Conservation (phyloP, 1,140 invertebrate species). For the Pseudobourletiella spinata region DNA sequence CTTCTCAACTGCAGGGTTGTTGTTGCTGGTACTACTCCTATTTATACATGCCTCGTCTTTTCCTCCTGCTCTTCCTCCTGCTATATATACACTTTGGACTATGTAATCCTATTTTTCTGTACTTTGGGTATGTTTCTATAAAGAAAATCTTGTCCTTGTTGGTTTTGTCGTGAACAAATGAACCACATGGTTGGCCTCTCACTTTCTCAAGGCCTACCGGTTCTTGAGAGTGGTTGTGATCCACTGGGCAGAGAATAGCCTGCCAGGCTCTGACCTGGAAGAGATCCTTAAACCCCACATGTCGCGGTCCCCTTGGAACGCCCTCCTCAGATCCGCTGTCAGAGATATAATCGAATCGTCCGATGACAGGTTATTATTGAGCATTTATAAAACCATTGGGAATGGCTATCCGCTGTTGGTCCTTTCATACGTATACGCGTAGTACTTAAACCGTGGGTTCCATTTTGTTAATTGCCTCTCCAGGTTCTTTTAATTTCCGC, state of each 20-base stretch:
- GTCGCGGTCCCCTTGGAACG: conserved; percentile 20
- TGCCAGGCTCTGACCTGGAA: conserved; percentile 24
- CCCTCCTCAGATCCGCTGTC: conserved; percentile 21
- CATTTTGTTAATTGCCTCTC: background rate
- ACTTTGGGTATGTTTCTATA: background rate
- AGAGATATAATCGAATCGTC: conserved; percentile 27
- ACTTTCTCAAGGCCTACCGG: conserved; percentile 24
- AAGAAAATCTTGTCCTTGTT: no score
- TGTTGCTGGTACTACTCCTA: no score
- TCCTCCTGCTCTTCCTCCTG: no score
- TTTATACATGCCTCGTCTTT: no score
- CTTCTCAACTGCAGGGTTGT: no score
- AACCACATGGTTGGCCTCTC: background rate
- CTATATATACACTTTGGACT: no score
- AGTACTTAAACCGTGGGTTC: background rate
- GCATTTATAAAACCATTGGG: no score
- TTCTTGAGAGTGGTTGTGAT: conserved; percentile 28
- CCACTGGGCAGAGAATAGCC: conserved; percentile 22
- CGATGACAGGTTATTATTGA: conserved; percentile 30
- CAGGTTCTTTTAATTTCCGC: background rate
- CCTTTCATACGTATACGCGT: background rate
- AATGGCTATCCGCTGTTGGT: no score
- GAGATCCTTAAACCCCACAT: conserved; percentile 21
- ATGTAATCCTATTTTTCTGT: background rate
- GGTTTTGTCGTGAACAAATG: conserved; percentile 6